Base-by-base conservation (phyloP, 1,140 invertebrate species). In the Eumaeus atala region DNA sequence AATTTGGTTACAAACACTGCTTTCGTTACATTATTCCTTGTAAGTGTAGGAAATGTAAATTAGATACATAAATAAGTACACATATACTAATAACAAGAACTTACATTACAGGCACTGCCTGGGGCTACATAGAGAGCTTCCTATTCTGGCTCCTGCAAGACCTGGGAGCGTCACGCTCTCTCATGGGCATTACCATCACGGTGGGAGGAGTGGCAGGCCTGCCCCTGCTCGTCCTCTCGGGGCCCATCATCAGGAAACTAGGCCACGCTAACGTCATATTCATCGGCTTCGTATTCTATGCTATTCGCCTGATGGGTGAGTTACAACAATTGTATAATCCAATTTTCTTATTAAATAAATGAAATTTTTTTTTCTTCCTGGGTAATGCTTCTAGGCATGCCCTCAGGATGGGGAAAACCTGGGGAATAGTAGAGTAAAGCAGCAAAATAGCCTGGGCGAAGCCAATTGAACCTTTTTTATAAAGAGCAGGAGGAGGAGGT, bases 51-150 rank as follows among this genome's bases (percentile, higher is more conserved):
- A n/a, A n/a, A n/a, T n/a, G n/a, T n/a, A n/a, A n/a, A n/a, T n/a
- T n/a, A n/a, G n/a, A n/a, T n/a, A n/a, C n/a, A n/a, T n/a, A n/a
- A n/a, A n/a, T n/a, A n/a, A n/a, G n/a, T n/a, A n/a, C n/a, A 28
- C 6, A 28, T 28, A 28, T 28, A 28, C 21, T 28, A 28, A 55
- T 10, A 10, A 16, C 17, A 52, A 52, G 28, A 37, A 53, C 56
- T 16, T 16, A 16, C 64, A 64, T 84, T 85, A 11, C 77, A 94
- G 94, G 94, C 8, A 92, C 90, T 0, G 92, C 92, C 9, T 95
- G 93, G 93, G 95, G 95, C 7, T 95, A 94, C 75, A 92, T 95
- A 38, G 95, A 96, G 78, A 95, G 92, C 55, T 97, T 96, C 79
- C 85, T 96, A 3, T 96, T 96, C 79, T 96, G 94, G 94, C 89